Base-by-base conservation (phyloP, 2,888 invertebrate genomes). In the Sinotaia quadrata region DNA sequence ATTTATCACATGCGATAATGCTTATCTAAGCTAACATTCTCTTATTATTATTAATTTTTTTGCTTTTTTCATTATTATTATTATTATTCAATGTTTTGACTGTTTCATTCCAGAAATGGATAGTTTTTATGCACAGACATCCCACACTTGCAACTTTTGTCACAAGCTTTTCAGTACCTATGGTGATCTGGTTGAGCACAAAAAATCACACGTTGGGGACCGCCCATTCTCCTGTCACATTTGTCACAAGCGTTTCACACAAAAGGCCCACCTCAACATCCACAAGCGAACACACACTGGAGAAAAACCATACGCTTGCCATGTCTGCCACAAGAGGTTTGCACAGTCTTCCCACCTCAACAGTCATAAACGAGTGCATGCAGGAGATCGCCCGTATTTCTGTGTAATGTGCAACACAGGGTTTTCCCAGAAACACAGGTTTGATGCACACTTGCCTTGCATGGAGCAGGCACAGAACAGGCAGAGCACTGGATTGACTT, bases 291-390 rank as follows among this genome's bases (percentile, higher is more conserved):
- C 76, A 3, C 79, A 79, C 67, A 79, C 79, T 24, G 80, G 78
- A 15, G 78, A 77, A 59, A 77, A 78, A 41, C 80, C 80, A 2
- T 80, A 78, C 52, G 76, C 77, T 10, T 80, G 80, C 65, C 76
- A 76, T 44, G 75, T 80, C 41, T 80, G 80, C 51, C 75, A 80
- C 54, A 80, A 80, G 54, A 60, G 79, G 34, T 80, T 80, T 67
- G 78, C 80, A 15, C 80, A 80, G 74, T 77, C 78, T 1, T 78
- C 78, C 1, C 80, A 80, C 67, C 76, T 80, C 41, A 78, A 72
- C 58, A 78, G 78, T 15, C 80, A 80, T 59, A 78, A 77, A 33
- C 68, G 80, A 12, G 78, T 77, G 29, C 80, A 80, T 56, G 78
- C 74, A 37, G 74, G 70, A 62, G 76, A 76, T 36, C 71, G 76